Percentiles rank a stretch among this genome's conserved stretches.
Evolutionary conservation across 1,140 invertebrate genomes (phyloP).

Genomic region (Brachionus sp.): DNA sequence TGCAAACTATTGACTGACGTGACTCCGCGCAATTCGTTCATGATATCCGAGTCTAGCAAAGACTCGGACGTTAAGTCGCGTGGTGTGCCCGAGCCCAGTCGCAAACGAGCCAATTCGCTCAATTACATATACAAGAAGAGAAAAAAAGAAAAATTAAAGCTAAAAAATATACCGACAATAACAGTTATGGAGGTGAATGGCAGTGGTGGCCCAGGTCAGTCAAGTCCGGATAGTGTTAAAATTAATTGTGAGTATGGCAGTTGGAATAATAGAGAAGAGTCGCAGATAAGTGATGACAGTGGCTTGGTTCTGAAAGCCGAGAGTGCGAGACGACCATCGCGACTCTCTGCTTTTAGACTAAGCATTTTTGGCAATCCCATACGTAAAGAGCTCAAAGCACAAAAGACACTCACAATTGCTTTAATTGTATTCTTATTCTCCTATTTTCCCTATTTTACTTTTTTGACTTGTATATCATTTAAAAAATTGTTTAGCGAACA

Average conservation of each 20-base stretch:
- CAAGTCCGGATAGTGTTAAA: not conserved
- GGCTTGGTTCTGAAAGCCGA: not conserved
- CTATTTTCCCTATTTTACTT: conserved; percentile 43
- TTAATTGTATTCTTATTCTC: conserved; percentile 29
- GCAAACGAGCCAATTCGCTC: not conserved
- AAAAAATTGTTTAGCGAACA: not conserved
- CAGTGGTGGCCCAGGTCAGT: not conserved
- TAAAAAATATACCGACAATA: conserved; percentile 17
- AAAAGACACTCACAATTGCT: conserved; percentile 24
- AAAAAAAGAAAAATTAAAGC: conserved; percentile 1
- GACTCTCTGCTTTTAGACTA: not conserved
- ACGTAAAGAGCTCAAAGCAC: conserved; percentile 35
- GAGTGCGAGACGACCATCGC: not conserved
- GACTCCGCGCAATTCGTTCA: not conserved
- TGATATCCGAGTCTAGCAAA: not conserved
- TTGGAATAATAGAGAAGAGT: not conserved
- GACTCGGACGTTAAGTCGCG: not conserved
- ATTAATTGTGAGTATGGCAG: not conserved
- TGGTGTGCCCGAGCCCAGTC: not conserved
- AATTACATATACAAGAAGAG: not conserved
- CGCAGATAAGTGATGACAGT: not conserved
- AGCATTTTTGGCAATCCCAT: conserved; percentile 32
- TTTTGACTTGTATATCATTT: not conserved
- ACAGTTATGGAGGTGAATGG: not conserved
- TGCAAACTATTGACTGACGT: not conserved